Percentiles rank a stretch among this genome's conserved stretches.
Evolutionary conservation across 2,113 vertebrate species (phyloP).

Genomic region (Rhabdornis inornatus): DNA sequence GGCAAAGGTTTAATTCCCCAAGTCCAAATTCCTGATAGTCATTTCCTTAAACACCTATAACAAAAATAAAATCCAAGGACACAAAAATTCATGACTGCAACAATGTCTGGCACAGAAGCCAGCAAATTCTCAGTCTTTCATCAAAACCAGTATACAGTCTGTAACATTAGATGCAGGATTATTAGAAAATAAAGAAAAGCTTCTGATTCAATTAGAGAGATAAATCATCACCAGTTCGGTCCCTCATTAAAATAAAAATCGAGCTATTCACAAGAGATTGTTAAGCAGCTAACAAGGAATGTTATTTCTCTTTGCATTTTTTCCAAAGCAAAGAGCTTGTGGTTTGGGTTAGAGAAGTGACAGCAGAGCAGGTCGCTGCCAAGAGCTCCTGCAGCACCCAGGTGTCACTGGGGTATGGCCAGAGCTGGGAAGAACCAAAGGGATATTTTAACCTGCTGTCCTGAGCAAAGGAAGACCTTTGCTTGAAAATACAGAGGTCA

Average conservation of each 20-base stretch:
- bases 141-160: background rate
- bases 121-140: background rate
- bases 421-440: background rate
- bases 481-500: background rate
- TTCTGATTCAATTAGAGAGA: background rate
- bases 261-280: background rate
- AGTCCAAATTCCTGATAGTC: background rate
- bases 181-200: constrained; percentile 33
- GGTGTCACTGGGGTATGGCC: background rate
- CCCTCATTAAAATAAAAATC: constrained; percentile 35
- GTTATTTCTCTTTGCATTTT: background rate
- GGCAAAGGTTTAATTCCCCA: background rate
- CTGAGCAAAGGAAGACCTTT: background rate
- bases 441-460: background rate
- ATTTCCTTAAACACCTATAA: background rate
- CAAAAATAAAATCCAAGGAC: background rate
- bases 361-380: background rate
- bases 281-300: background rate
- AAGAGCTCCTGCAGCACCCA: background rate
- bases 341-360: background rate
- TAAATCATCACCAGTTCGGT: background rate
- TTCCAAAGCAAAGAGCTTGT: background rate
- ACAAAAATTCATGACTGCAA: background rate
- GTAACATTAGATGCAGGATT: background rate
- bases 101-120: background rate